These are phyloP conservation scores for Saguinus midas DNA, from an alignment of 2,113 vertebrate genomes.

Conservation along the genomic window DNA sequence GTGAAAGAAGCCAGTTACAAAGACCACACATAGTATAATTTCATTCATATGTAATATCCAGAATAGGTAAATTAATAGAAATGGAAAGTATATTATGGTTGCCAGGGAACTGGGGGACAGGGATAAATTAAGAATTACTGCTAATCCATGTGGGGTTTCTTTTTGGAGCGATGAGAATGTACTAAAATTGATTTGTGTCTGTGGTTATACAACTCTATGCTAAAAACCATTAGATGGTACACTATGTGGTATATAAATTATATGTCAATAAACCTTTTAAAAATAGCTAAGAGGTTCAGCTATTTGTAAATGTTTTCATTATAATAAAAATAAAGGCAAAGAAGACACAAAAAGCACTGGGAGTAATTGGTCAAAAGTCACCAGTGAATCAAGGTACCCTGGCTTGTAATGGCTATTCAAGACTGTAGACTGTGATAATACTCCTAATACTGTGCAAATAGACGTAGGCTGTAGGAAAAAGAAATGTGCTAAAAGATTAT, in stretches of 20 bases:
- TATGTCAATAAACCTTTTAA: background rate
- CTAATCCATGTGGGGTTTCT: background rate
- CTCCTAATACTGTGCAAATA: background rate
- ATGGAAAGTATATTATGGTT: background rate
- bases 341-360: background rate
- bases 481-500: background rate
- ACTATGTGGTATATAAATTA: background rate
- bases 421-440: background rate
- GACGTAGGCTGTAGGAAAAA: background rate
- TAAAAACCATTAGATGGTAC: background rate
- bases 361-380: background rate
- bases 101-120: background rate
- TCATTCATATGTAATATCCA: background rate
- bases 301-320: conserved; percentile 18
- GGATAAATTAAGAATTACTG: background rate
- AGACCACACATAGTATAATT: background rate
- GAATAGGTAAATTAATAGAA: background rate
- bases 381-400: background rate
- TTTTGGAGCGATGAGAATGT: background rate
- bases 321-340: background rate
- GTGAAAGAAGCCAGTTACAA: conserved; percentile 4
- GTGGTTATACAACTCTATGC: background rate
- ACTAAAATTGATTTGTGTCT: background rate
- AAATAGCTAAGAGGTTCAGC: background rate
- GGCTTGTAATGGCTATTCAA: background rate